Evolutionary conservation across 1,140 invertebrate genomes (phyloP).

Genomic region (Meteorus sp.): DNA sequence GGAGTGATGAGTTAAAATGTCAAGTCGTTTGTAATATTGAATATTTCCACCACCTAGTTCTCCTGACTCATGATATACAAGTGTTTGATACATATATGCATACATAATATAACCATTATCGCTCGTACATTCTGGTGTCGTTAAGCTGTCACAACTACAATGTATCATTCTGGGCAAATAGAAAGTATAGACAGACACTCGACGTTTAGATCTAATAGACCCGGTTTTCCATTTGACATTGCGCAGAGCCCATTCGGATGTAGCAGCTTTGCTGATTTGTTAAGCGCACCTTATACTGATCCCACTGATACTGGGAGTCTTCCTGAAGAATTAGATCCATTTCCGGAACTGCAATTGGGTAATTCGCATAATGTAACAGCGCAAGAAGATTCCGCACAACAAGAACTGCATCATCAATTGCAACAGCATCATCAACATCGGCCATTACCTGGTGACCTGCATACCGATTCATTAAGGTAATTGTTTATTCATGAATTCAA

Average conservation of each 20-base stretch:
- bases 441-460: slow-evolving; percentile 53
- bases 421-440: slow-evolving; percentile 41
- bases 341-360: slow-evolving; percentile 53
- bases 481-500: slow-evolving; percentile 13
- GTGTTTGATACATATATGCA: too few species aligned
- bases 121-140: background rate
- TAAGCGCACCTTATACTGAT: slow-evolving; percentile 64
- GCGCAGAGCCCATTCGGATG: slow-evolving; percentile 67
- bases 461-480: slow-evolving; percentile 54
- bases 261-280: slow-evolving; percentile 66
- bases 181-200: slow-evolving; percentile 9
- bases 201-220: background rate
- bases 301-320: slow-evolving; percentile 53
- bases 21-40: slow-evolving; percentile 3
- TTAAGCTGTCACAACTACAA: slow-evolving; percentile 8
- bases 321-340: slow-evolving; percentile 59
- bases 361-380: slow-evolving; percentile 44
- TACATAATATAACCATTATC: background rate
- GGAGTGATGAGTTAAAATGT: slow-evolving; percentile 23
- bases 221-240: slow-evolving; percentile 34
- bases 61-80: background rate
- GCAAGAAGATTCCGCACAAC: slow-evolving; percentile 41
- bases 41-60: slow-evolving; percentile 22
- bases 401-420: slow-evolving; percentile 42
- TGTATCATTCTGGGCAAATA: slow-evolving; percentile 17